A percentile compares a stretch with the other conserved stretches of the same genome.
phyloP scores from a whole-genome alignment of 1,140 invertebrate species.

The Notospermus geniculatus region DNA sequence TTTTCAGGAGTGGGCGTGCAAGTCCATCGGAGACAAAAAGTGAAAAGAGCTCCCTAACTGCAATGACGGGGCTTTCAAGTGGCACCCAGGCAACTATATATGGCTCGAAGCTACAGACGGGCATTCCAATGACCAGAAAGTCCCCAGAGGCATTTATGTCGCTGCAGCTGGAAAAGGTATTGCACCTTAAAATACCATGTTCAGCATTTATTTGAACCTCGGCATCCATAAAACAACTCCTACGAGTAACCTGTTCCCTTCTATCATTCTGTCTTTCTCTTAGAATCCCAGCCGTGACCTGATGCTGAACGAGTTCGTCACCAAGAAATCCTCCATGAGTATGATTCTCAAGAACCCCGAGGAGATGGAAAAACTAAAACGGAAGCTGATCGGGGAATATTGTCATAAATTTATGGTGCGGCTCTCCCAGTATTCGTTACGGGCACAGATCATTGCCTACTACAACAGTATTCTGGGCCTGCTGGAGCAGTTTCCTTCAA shows the following conservation, averaged over 20 bases:
- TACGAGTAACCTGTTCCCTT: background rate
- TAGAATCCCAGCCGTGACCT: slow-evolving; percentile 50
- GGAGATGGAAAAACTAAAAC: slow-evolving; percentile 51
- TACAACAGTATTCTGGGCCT: slow-evolving; percentile 50
- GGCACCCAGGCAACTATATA: slow-evolving; percentile 28
- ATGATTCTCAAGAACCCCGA: slow-evolving; percentile 40
- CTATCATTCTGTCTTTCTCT: slow-evolving; percentile 16
- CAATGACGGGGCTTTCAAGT: slow-evolving; percentile 39
- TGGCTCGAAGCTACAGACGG: slow-evolving; percentile 24
- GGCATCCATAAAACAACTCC: background rate
- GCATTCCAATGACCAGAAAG: slow-evolving; percentile 19
- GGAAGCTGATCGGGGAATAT: slow-evolving; percentile 45
- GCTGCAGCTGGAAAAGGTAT: slow-evolving; percentile 55
- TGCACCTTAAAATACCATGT: too few species aligned
- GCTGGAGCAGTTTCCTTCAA: slow-evolving; percentile 48
- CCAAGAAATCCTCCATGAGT: slow-evolving; percentile 46
- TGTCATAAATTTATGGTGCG: slow-evolving; percentile 44
- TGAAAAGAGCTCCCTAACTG: slow-evolving; percentile 49
- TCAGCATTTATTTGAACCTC: background rate
- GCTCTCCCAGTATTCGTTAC: slow-evolving; percentile 46
- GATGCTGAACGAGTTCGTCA: slow-evolving; percentile 53
- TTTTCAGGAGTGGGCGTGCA: slow-evolving; percentile 32
- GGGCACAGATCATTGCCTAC: slow-evolving; percentile 50
- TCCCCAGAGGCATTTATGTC: slow-evolving; percentile 52
- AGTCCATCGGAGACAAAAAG: slow-evolving; percentile 50